Evolutionary conservation across 2,797 vertebrate genomes (phyloP).

Genomic region (Onychomys arenicola): DNA sequence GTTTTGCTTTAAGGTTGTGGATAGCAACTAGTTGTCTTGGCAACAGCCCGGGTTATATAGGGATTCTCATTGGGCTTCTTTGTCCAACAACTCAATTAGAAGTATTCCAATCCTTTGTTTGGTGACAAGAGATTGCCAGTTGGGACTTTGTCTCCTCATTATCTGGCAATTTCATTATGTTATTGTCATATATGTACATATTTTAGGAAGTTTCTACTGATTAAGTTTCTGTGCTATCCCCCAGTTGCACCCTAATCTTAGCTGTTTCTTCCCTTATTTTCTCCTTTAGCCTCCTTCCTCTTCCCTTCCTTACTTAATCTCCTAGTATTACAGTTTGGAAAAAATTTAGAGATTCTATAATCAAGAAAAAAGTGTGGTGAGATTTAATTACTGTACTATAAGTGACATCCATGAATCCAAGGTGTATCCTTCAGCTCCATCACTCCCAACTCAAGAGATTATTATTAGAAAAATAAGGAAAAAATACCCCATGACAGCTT

Average conservation of each 20-base stretch:
- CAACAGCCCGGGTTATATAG: fast-evolving
- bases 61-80: neutral
- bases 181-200: neutral
- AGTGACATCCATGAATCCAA: neutral
- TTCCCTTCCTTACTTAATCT: neutral
- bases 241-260: neutral
- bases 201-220: no score
- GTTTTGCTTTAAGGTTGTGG: neutral
- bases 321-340: neutral
- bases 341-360: neutral
- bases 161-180: neutral
- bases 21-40: neutral
- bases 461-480: slow-evolving; percentile 18
- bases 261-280: neutral
- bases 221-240: no score
- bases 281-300: neutral
- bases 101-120: neutral
- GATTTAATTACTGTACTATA: neutral
- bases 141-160: neutral
- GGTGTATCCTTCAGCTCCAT: neutral
- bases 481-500: slow-evolving; percentile 46
- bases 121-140: neutral
- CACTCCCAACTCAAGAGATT: neutral
- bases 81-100: neutral
- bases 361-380: neutral